phyloP scores from a whole-genome alignment of 1,140 invertebrate genomes.

The Drosophila sp. region DNA sequence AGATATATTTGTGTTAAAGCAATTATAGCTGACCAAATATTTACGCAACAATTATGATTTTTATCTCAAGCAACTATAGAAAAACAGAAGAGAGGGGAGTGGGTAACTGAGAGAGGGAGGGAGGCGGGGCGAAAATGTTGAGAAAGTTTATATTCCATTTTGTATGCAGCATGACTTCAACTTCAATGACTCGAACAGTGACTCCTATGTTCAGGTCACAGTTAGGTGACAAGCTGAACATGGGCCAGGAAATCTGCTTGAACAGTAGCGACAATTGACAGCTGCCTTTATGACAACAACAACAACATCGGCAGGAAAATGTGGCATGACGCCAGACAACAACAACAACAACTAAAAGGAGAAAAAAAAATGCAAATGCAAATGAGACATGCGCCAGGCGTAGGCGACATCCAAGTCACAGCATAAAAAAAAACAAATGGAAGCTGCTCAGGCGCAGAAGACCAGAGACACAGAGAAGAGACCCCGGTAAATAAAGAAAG shows the following conservation, averaged over 20 bases:
- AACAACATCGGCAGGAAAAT: conserved; percentile 47
- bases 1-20: conserved; percentile 69
- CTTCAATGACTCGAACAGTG: background rate
- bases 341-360: background rate
- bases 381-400: conserved; percentile 67
- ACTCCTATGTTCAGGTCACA: conserved; percentile 10
- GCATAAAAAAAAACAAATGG: conserved; percentile 2
- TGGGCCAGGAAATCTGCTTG: conserved; percentile 22
- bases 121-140: background rate
- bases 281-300: conserved; percentile 60
- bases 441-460: conserved; percentile 6
- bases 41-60: conserved; percentile 77
- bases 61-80: conserved; percentile 41
- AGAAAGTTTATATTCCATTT: background rate
- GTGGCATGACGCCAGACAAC: conserved; percentile 65
- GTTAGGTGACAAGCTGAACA: conserved; percentile 31
- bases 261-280: conserved; percentile 67
- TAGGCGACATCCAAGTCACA: conserved; percentile 56
- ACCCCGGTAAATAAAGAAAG: conserved; percentile 40
- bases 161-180: conserved; percentile 1
- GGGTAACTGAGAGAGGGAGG: background rate
- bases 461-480: conserved; percentile 1
- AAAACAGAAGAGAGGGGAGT: background rate
- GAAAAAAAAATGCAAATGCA: conserved; percentile 44
- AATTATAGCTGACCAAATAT: conserved; percentile 79